phyloP scores from a whole-genome alignment of 2,888 invertebrate genomes.

The Chalcis sispes region DNA sequence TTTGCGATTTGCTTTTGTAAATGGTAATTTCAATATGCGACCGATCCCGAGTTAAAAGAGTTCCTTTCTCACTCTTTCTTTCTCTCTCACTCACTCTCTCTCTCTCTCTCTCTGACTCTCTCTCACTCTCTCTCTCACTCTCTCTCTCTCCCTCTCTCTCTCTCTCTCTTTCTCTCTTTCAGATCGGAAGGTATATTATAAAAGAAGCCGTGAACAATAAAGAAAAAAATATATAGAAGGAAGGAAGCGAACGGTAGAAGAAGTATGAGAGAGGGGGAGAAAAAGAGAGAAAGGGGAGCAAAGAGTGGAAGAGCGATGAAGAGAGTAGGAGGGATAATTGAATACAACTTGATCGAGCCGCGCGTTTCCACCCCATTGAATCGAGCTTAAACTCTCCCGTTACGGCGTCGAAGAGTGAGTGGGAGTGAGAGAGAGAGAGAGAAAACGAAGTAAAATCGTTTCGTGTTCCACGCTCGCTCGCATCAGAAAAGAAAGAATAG shows the following conservation, averaged over 20 bases:
- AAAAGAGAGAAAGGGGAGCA: not conserved
- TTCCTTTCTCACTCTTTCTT: too few relatives aligned
- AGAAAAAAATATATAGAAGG: not conserved
- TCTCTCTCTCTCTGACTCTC: too few relatives aligned
- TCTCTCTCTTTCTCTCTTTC: too few relatives aligned
- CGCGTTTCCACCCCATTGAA: constrained; percentile 76
- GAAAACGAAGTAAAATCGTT: constrained; percentile 1
- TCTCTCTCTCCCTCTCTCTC: too few relatives aligned
- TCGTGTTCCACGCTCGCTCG: constrained; percentile 24
- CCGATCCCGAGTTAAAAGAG: too few relatives aligned
- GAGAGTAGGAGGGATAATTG: constrained; percentile 73
- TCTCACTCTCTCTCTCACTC: too few relatives aligned
- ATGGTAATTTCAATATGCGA: too few relatives aligned
- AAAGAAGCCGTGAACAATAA: not conserved
- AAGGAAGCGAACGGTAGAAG: not conserved
- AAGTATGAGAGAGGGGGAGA: not conserved
- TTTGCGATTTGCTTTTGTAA: too few relatives aligned
- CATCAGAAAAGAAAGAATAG: constrained; percentile 41
- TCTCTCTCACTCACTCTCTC: too few relatives aligned
- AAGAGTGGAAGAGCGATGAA: constrained; percentile 48
- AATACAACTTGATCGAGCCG: constrained; percentile 76
- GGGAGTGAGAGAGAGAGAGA: not conserved
- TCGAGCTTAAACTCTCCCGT: constrained; percentile 72
- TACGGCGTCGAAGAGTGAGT: constrained; percentile 37
- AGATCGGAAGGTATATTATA: constrained; percentile 2